phyloP scores from a whole-genome alignment of 2,113 vertebrate genomes.

The Nibea coibor region DNA sequence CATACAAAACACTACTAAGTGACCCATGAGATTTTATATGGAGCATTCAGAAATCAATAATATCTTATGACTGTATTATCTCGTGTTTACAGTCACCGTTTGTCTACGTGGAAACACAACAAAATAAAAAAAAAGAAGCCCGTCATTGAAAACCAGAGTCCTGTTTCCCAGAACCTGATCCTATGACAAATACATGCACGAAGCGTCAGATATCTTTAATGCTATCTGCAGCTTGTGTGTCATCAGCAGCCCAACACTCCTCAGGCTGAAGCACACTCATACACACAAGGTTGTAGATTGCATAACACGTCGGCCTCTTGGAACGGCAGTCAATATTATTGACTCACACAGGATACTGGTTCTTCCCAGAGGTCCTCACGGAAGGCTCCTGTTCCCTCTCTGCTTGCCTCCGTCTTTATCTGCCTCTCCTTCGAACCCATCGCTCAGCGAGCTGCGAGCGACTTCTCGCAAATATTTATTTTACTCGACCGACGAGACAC shows the following conservation, averaged over 20 bases:
- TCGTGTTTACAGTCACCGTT: background rate
- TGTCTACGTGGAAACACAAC: background rate
- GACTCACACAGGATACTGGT: constrained; percentile 55
- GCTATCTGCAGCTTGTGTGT: constrained; percentile 32
- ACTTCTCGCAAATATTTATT: background rate
- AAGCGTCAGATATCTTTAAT: constrained; percentile 29
- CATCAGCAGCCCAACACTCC: constrained; percentile 22
- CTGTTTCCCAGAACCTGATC: constrained; percentile 32
- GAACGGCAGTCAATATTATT: constrained; percentile 74
- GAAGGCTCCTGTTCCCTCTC: constrained; percentile 36
- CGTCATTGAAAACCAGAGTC: constrained; percentile 5
- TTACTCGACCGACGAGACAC: background rate
- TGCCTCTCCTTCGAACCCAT: background rate
- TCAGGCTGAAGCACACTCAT: constrained; percentile 45
- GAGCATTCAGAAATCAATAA: constrained; percentile 16
- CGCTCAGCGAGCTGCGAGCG: background rate
- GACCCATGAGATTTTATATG: constrained; percentile 3
- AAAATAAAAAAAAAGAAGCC: background rate
- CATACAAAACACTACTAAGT: background rate
- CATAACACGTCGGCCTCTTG: constrained; percentile 66
- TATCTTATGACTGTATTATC: background rate
- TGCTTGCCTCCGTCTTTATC: constrained; percentile 9
- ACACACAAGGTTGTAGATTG: constrained; percentile 57
- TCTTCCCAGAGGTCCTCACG: constrained; percentile 49
- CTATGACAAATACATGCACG: constrained; percentile 27